phyloP scores from a whole-genome alignment of 2,113 vertebrate genomes.

The Cricetomys ansorgei region DNA sequence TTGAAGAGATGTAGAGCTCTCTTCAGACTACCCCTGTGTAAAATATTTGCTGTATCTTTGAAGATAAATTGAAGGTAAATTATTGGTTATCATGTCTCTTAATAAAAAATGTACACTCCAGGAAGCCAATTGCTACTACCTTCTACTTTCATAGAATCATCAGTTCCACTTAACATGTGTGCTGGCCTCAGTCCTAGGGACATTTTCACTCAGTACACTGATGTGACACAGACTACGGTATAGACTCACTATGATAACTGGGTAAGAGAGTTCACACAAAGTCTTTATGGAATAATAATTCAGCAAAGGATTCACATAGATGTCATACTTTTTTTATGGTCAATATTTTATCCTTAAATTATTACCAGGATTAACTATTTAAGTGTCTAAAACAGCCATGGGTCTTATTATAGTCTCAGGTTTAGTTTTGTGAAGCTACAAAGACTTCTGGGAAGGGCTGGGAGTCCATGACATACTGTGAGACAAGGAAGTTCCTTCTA shows the following conservation, averaged over 20 bases:
- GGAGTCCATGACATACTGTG: accelerated
- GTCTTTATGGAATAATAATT: conserved; percentile 4
- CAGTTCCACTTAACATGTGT: not conserved
- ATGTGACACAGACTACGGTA: not conserved
- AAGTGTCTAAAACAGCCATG: conserved; percentile 16
- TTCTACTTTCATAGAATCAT: not conserved
- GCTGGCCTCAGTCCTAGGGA: not conserved
- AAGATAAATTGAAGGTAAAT: not conserved
- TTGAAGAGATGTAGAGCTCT: not conserved
- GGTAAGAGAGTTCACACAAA: not conserved
- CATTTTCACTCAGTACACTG: not conserved
- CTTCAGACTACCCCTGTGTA: not conserved
- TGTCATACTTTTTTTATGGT: not conserved
- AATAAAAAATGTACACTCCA: not conserved
- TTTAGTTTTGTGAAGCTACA: not conserved
- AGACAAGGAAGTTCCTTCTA: not conserved
- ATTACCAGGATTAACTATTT: conserved; percentile 3
- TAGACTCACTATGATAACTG: conserved; percentile 38
- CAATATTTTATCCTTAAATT: conserved; percentile 40
- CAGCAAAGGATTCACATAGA: conserved; percentile 3
- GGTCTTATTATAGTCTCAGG: not conserved
- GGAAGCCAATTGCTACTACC: not conserved
- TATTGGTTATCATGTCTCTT: not conserved
- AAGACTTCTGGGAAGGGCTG: not conserved
- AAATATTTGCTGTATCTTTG: not conserved